Base-by-base conservation (phyloP, 2,797 vertebrate species). In the Rallus crepitans region DNA sequence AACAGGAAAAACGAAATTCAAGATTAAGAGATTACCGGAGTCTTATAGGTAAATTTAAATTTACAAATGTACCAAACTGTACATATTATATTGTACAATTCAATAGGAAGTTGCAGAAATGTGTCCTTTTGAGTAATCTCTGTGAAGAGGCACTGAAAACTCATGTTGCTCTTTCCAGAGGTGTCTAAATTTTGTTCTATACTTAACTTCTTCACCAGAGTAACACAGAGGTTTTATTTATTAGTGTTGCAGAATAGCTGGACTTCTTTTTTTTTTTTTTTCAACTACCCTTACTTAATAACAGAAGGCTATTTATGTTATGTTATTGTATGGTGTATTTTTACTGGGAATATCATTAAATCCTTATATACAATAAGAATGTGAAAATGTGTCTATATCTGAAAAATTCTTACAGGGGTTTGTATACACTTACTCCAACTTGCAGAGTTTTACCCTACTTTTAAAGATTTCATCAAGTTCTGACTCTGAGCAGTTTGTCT, bases 1-100 rank as follows among this genome's bases (percentile, higher is more conserved):
- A 99, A 77, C 99, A 99, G 95, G 99, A 99, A 97, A 99, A 98
- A 90, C 98, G 99, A 91, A 99, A 99, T 98, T 99, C 99, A 68
- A 98, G 98, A 82, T 97, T 99, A 91, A 98, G 99, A 96, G 99
- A 99, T 96, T 99, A 99, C 95, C 98, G 98, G 94, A 99, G 99
- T 96, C 98, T 99, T 91, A 99, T 99, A 27, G 99, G 99, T 99
- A 98, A 95, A 83, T 94, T 95, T 50, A 60, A 48, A 37, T 57
- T 93, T 85, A 68, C 39, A 91, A 90, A 60, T 12, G 7, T 57
- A 14, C 11, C 12, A 37, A 53, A 70, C 15, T 48, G 17, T 64
- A 65, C 16, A 45, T 50, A 60, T 69, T 42, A 35, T 45, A 45
- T 45, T 45, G 42, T 45, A 52, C 37, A 56, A 9, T 13, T 57